Evolutionary conservation across 2,113 vertebrate genomes (phyloP).

Genomic region (Heterochromis multidens): DNA sequence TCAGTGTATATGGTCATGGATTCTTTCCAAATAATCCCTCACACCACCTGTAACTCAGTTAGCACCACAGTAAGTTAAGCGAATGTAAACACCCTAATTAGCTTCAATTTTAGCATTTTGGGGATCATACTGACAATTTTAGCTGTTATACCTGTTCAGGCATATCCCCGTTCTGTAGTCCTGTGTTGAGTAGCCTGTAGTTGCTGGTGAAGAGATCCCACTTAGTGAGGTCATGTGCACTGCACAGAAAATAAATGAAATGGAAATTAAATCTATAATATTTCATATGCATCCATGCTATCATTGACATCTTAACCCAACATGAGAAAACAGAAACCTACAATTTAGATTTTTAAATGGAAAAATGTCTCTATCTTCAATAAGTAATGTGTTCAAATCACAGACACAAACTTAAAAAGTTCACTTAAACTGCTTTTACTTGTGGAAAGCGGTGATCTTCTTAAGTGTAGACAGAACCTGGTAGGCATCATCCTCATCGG

Average conservation of each 20-base stretch:
- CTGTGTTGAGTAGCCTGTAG: constrained; percentile 92
- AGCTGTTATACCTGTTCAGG: constrained; percentile 84
- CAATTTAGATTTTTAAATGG: background rate
- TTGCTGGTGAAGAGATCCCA: constrained; percentile 97
- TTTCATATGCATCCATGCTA: background rate
- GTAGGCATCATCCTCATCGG: constrained; percentile 94
- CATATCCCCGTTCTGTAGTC: constrained; percentile 97
- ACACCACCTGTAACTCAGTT: background rate
- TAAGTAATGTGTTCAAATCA: background rate
- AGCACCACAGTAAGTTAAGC: background rate
- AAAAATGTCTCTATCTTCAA: constrained; percentile 7
- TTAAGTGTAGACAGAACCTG: constrained; percentile 94
- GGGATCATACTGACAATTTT: background rate
- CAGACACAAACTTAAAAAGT: background rate
- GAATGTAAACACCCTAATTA: background rate
- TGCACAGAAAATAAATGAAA: constrained; percentile 48
- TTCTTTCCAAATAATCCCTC: background rate
- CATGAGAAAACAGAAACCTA: background rate
- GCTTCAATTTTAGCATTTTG: background rate
- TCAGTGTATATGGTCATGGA: background rate
- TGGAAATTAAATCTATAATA: background rate
- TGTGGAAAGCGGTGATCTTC: constrained; percentile 96
- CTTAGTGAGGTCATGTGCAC: constrained; percentile 93
- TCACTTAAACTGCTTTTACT: constrained; percentile 69
- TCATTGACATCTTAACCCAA: background rate